phyloP scores from a whole-genome alignment of 2,113 vertebrate genomes.

The Channa argus region DNA sequence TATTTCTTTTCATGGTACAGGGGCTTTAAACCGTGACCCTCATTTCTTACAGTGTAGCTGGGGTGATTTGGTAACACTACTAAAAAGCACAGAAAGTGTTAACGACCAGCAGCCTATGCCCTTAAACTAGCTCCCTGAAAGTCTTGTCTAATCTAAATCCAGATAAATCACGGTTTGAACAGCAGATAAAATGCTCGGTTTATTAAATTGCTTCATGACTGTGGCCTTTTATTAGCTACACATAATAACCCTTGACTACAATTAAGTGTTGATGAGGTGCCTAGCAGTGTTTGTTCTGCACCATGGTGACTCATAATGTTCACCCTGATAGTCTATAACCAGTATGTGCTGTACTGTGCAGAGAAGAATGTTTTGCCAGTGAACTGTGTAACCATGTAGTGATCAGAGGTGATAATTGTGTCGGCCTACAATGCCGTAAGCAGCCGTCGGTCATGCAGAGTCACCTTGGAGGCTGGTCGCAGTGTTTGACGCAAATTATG shows the following conservation, averaged over 20 bases:
- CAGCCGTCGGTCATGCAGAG: conserved; percentile 2
- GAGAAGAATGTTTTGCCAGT: conserved; percentile 25
- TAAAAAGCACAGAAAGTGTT: too few relatives aligned
- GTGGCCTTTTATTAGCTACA: background rate
- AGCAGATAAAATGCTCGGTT: background rate
- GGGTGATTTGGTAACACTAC: too few relatives aligned
- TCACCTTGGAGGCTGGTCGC: conserved; percentile 44
- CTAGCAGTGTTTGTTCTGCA: conserved; percentile 2
- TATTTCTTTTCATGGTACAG: too few relatives aligned
- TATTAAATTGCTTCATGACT: conserved; percentile 1
- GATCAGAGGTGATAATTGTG: conserved; percentile 39
- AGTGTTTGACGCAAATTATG: background rate
- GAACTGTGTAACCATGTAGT: conserved; percentile 24
- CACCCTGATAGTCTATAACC: background rate
- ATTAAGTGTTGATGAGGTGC: background rate
- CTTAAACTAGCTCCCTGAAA: background rate
- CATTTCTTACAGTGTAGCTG: too few relatives aligned
- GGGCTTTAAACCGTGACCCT: too few relatives aligned
- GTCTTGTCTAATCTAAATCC: background rate
- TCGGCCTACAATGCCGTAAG: background rate
- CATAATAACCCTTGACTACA: background rate
- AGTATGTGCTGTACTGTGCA: background rate
- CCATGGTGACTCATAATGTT: conserved; percentile 2
- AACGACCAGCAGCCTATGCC: too few relatives aligned
- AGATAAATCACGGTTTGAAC: background rate